Evolutionary conservation across 2,888 invertebrate species (phyloP), one percentile per base, ranked within the genome.

Genomic region (Diarsia mendica): DNA sequence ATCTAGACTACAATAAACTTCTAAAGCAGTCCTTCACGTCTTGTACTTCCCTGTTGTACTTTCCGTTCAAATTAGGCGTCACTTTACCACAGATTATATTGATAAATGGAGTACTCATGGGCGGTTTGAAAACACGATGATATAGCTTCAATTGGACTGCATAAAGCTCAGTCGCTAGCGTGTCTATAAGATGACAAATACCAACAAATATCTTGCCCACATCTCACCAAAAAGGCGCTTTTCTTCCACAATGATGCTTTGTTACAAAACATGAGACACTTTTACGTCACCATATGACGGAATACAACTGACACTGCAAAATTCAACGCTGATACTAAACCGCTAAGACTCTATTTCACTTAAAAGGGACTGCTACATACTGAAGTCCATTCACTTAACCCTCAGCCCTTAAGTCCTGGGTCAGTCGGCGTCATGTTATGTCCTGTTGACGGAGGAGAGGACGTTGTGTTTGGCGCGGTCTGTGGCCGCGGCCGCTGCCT

Each of bases 401-500:
- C 73, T 66, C 72, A 68, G 80, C 80, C 68, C 73, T 66, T 76
- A 77, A 10, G 10, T 48, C 65, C 51, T 48, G 65, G 74, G 67
- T 83, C 76, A 64, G 72, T 87, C 83, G 23, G 82, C 87, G 84
- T 76, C 85, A 64, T 83, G 95, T 93, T 95, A 96, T 84, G 95
- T 93, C 68, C 91, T 94, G 92, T 95, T 94, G 90, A 95, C 97
- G 88, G 91, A 95, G 33, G 94, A 94, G 13, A 96, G 95, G 5
- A 96, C 96, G 89, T 97, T 97, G 71, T 97, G 97, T 90, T 98
- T 98, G 67, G 99, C 98, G 84, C 98, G 97, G 93, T 98, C 98
- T 46, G 98, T 98, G 71, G 98, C 98, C 89, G 98, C 98, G 90
- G 98, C 98, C 1, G 98, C 98, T 0, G 98, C 98, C 79, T 97